Base-by-base conservation (phyloP, 2,797 vertebrate genomes). In the Anisognathus igniventris region DNA sequence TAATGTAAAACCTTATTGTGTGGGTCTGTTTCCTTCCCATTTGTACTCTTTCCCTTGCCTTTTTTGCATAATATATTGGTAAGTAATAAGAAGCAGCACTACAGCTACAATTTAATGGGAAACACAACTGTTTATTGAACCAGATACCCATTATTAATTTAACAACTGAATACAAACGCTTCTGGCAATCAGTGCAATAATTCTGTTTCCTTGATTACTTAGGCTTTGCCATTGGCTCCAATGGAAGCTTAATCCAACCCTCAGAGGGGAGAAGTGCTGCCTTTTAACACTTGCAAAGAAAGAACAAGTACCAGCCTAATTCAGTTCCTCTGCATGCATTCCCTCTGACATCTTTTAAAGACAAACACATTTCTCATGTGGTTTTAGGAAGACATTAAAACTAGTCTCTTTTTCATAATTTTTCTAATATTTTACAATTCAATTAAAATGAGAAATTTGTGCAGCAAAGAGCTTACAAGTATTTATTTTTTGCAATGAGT, bases 131-230 rank as follows among this genome's bases (percentile, higher is more conserved):
- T 95, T 96, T 96, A 94, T 96, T 96, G 95, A 97, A 97, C 95
- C 92, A 91, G 93, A 90, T 96, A 90, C 66, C 94, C 82, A 96
- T 97, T 96, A 96, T 95, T 96, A 97, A 96, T 97, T 97, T 96
- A 97, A 94, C 92, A 96, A 92, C 79, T 7, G 70, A 91, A 95
- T 35, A 96, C 89, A 92, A 97, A 95, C 0, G 85, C 96, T 97
- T 91, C 96, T 96, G 92, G 96, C 93, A 96, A 91, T 74, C 87
- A 81, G 47, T 31, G 73, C 92, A 94, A 92, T 92, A 96, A 94
- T 91, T 96, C 92, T 86, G 79, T 96, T 96, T 96, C 82, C 91
- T 77, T 96, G 94, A 94, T 96, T 93, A 90, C 94, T 96, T 89
- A 88, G 74, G 61, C 70, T 86, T 92, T 90, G 70, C 85, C 58